Base-by-base conservation (phyloP, 2,888 invertebrate species). In the Lasioglossum vierecki region DNA sequence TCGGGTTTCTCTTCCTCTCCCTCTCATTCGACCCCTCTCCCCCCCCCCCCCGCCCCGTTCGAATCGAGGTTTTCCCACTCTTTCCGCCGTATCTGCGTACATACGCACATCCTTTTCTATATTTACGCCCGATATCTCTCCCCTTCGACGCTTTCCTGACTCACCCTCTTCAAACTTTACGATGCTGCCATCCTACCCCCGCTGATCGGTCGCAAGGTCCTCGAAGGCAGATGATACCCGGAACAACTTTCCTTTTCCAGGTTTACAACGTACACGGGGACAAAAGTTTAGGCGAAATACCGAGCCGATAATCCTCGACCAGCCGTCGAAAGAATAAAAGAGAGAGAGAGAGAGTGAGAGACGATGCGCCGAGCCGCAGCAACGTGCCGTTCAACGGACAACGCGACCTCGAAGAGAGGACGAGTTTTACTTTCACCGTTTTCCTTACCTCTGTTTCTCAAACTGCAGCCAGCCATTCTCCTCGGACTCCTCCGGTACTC, bases 231-330 rank as follows among this genome's bases (percentile, higher is more conserved):
- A 79, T 71, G 75, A 82, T 82, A 88, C 85, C 88, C 88, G 86
- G 86, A 88, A 90, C 86, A 91, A 90, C 89, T 90, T 90, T 87
- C 89, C 88, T 87, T 90, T 83, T 80, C 35, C 83, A 73, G 68
- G 63, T 68, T 79, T 86, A 60, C 76, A 49, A 22, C 68, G 72
- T 44, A 44, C 82, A 72, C 80, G 41, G 26, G 57, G 41, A 76
- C 63, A 30, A 72, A 60, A 76, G 46, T 60, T 60, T 63, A 68
- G 71, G 5, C 39, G 63, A 71, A 81, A 84, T 68, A 68, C 77
- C 71, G 46, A 22, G 9, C 71, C 13, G 77, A 46, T 73, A 66
- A 84, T 79, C 82, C 70, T 71, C 72, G 22, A 22, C 35, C 30
- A 39, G 68, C 9, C 39, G 13, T 11, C 68, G n/a, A 39, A 22